Evolutionary conservation across 2,797 vertebrate genomes (phyloP).

Genomic region (Oreochromis mossambicus): DNA sequence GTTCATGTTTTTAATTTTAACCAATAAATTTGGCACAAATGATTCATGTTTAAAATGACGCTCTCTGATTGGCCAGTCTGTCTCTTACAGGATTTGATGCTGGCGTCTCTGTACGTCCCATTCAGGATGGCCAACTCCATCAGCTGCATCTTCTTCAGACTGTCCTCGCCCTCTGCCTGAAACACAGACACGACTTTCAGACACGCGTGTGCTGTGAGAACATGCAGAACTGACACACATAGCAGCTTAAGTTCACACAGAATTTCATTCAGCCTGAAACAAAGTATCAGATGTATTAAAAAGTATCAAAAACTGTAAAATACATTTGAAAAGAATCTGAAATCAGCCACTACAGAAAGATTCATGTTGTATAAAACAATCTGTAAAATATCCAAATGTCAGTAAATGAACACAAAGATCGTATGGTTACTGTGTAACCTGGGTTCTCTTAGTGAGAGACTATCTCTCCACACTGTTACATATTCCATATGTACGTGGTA

Average conservation of each 20-base stretch:
- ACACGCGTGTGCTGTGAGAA: background rate
- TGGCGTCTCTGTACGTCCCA: slow-evolving; percentile 98
- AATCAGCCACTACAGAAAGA: background rate
- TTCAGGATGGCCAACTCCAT: slow-evolving; percentile 99
- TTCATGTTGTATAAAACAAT: background rate
- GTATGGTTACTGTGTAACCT: background rate
- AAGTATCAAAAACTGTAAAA: background rate
- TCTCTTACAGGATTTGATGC: slow-evolving; percentile 96
- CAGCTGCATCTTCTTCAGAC: slow-evolving; percentile 99
- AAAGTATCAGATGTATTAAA: background rate
- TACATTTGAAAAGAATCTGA: background rate
- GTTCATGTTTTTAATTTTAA: background rate
- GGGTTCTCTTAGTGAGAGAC: background rate
- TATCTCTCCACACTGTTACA: background rate
- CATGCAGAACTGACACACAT: background rate
- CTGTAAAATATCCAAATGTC: background rate
- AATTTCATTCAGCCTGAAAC: background rate
- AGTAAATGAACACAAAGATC: background rate
- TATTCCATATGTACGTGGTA: background rate
- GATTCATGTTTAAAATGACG: background rate
- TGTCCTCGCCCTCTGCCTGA: slow-evolving; percentile 98
- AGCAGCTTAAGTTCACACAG: background rate
- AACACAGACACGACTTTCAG: background rate
- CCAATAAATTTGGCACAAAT: background rate
- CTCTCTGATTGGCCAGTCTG: background rate